phyloP scores from a whole-genome alignment of 92 coral and sea anemone genomes.

The Nematostella vectensis region DNA sequence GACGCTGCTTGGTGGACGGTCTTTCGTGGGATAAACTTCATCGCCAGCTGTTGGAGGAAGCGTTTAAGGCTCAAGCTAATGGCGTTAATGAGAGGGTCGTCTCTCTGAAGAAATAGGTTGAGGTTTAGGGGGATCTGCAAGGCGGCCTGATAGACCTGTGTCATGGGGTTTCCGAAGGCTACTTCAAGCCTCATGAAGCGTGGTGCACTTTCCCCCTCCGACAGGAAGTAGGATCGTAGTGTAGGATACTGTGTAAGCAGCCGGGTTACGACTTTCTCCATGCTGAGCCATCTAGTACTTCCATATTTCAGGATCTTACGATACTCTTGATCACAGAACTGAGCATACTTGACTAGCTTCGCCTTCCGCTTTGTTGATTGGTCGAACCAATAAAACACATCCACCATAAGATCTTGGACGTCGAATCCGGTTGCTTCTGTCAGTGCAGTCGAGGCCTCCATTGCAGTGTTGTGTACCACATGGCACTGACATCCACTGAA shows the following conservation, averaged over 20 bases:
- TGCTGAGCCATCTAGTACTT: conserved; percentile 7
- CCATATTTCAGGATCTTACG: conserved; percentile 39
- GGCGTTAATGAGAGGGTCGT: background rate
- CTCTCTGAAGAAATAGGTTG: background rate
- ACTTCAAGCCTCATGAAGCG: conserved; percentile 32
- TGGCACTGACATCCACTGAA: conserved; percentile 62
- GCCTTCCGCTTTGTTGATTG: conserved; percentile 43
- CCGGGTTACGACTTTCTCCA: conserved; percentile 34
- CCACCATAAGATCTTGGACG: conserved; percentile 42
- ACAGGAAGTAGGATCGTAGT: conserved; percentile 37
- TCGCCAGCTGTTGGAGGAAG: background rate
- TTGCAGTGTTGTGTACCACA: conserved; percentile 51
- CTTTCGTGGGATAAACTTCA: background rate
- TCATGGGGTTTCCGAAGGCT: conserved; percentile 42
- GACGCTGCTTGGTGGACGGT: background rate
- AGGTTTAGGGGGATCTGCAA: conserved; percentile 28
- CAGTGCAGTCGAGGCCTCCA: conserved; percentile 35
- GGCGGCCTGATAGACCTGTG: conserved; percentile 42
- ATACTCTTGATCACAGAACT: conserved; percentile 55
- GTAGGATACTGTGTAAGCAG: conserved; percentile 33
- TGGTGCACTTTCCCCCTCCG: conserved; percentile 19
- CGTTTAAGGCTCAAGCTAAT: background rate
- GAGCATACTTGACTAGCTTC: conserved; percentile 31
- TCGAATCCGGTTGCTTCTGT: conserved; percentile 34
- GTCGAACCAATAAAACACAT: conserved; percentile 47